A percentile compares a stretch with the other conserved stretches of the same genome.
Evolutionary conservation across 2,113 vertebrate species (phyloP).

Genomic region (Pelusios castaneus): DNA sequence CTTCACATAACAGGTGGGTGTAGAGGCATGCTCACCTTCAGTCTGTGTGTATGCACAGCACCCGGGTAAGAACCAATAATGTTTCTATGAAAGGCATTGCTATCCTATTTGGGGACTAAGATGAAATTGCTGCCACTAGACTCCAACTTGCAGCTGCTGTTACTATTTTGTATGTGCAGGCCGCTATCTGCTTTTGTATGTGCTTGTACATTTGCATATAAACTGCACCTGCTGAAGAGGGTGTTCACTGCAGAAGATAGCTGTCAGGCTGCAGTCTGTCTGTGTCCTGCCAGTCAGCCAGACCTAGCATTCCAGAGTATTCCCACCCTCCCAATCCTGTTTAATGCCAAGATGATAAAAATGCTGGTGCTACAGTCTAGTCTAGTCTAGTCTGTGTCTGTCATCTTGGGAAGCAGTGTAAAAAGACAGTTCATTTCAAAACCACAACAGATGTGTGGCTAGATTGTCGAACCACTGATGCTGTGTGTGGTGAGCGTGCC

Average conservation of each 20-base stretch:
- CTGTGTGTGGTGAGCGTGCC: not conserved
- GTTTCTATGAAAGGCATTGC: not conserved
- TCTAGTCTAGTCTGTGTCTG: not conserved
- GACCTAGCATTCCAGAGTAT: not conserved
- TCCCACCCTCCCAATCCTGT: too few species aligned
- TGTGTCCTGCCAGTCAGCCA: not conserved
- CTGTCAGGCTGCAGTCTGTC: not conserved
- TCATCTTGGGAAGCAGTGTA: not conserved
- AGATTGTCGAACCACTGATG: not conserved
- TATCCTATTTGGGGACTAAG: not conserved
- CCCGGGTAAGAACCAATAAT: not conserved
- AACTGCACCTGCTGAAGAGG: not conserved
- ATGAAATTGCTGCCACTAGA: not conserved
- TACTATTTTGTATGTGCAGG: not conserved
- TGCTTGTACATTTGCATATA: not conserved
- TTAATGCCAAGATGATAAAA: not conserved
- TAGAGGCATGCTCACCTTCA: accelerated
- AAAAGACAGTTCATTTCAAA: not conserved
- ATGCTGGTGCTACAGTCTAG: not conserved
- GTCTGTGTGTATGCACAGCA: not conserved
- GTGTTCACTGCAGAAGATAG: not conserved
- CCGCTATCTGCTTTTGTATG: too few species aligned
- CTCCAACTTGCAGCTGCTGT: not conserved
- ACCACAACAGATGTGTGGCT: too few species aligned
- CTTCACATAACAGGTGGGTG: not conserved